phyloP scores from a whole-genome alignment of 2,113 vertebrate genomes.

The Balaeniceps rex region DNA sequence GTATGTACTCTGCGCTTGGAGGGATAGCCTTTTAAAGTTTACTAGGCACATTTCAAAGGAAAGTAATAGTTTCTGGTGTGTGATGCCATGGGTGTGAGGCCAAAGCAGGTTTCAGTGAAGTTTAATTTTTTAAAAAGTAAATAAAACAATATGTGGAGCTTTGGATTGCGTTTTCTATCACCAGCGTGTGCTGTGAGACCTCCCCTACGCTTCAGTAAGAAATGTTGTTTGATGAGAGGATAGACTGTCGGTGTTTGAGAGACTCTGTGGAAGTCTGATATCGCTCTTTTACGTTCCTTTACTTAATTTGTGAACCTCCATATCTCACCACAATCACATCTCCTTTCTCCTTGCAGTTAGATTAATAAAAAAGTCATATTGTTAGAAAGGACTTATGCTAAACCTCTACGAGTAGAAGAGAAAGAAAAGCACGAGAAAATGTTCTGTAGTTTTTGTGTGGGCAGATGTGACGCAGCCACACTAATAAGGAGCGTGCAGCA shows the following conservation, averaged over 20 bases:
- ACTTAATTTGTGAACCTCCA: neutral
- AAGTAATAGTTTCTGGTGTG: constrained; percentile 1
- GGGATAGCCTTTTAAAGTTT: constrained; percentile 13
- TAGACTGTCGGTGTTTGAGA: neutral
- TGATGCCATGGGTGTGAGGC: constrained; percentile 27
- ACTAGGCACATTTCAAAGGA: neutral
- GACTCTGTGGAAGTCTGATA: neutral
- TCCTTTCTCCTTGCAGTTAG: neutral
- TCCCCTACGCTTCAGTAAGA: neutral
- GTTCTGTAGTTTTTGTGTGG: neutral
- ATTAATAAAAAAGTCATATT: neutral
- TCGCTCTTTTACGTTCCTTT: neutral
- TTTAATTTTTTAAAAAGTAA: constrained; percentile 7
- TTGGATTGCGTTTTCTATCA: neutral
- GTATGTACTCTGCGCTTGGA: neutral
- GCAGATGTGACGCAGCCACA: neutral
- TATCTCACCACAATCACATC: neutral
- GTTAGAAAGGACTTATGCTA: neutral
- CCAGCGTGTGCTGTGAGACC: neutral
- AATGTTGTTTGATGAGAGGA: neutral
- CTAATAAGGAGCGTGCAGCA: neutral
- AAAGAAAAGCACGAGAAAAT: neutral
- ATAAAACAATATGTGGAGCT: constrained; percentile 12
- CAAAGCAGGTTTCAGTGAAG: neutral
- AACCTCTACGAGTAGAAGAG: neutral